Conservation (phyloP, 2,113 vertebrate genomes). For the Picathartes gymnocephalus region DNA sequence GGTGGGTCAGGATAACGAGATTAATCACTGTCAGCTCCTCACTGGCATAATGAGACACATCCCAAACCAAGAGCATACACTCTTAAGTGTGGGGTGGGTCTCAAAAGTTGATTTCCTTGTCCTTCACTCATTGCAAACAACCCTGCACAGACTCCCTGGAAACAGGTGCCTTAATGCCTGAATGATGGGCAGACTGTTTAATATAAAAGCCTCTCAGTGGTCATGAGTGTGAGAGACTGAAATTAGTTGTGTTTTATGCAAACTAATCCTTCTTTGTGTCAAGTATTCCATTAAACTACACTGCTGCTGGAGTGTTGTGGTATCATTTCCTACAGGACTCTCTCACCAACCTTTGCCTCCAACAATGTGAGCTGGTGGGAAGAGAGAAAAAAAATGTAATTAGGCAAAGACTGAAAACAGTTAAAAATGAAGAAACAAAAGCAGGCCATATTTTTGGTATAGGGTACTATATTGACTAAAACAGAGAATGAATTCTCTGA, state of each 20-base stretch:
- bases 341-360: background rate
- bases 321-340: background rate
- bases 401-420: background rate
- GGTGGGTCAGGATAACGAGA: background rate
- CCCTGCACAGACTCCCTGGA: background rate
- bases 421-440: background rate
- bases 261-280: background rate
- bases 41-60: background rate
- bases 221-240: background rate
- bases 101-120: background rate
- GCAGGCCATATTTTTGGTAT: background rate
- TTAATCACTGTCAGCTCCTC: background rate
- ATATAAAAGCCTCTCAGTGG: background rate
- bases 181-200: background rate
- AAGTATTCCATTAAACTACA: background rate
- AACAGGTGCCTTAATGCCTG: background rate
- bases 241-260: background rate
- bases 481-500: background rate
- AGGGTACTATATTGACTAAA: background rate
- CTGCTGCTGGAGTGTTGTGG: background rate
- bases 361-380: accelerated
- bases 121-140: background rate
- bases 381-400: background rate
- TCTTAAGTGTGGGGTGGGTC: background rate
- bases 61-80: background rate